These are phyloP conservation scores for Pimephales promelas DNA, from an alignment of 2,113 vertebrate genomes.

Conservation along the genomic window DNA sequence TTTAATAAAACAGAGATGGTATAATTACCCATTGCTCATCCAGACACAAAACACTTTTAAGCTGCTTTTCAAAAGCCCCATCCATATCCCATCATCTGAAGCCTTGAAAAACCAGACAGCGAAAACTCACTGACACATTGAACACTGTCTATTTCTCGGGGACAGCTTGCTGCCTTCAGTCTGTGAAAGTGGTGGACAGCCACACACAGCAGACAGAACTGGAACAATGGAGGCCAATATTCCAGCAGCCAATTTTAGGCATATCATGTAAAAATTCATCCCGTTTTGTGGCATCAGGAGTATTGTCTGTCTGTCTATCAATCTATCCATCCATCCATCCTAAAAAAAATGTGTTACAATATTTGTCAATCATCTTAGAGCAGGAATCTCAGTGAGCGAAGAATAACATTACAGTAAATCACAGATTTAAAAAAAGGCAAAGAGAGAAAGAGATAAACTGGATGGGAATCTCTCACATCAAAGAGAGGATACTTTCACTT, in stretches of 20 bases:
- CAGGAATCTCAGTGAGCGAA: neutral
- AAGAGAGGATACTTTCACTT: conserved; percentile 54
- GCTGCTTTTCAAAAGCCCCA: neutral
- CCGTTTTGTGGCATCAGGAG: neutral
- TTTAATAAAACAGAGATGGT: neutral
- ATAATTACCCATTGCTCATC: neutral
- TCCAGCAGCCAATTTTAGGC: conserved; percentile 11
- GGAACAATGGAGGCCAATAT: neutral
- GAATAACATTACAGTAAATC: neutral
- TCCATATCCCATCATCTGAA: conserved; percentile 12
- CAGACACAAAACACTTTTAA: neutral
- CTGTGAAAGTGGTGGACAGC: conserved; percentile 16
- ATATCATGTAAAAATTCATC: neutral
- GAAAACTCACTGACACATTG: conserved; percentile 30
- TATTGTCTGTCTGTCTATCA: neutral
- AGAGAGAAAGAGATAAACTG: conserved; percentile 4
- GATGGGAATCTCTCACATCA: conserved; percentile 50
- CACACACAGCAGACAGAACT: conserved; percentile 10
- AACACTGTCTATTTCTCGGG: neutral
- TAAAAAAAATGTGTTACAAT: too few species aligned
- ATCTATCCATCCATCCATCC: too few species aligned
- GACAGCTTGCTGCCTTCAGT: conserved; percentile 11
- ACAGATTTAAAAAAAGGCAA: neutral
- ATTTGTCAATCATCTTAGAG: neutral
- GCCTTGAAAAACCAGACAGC: conserved; percentile 27